Conservation (phyloP, 2,113 vertebrate genomes). For the Nipponia nippon region DNA sequence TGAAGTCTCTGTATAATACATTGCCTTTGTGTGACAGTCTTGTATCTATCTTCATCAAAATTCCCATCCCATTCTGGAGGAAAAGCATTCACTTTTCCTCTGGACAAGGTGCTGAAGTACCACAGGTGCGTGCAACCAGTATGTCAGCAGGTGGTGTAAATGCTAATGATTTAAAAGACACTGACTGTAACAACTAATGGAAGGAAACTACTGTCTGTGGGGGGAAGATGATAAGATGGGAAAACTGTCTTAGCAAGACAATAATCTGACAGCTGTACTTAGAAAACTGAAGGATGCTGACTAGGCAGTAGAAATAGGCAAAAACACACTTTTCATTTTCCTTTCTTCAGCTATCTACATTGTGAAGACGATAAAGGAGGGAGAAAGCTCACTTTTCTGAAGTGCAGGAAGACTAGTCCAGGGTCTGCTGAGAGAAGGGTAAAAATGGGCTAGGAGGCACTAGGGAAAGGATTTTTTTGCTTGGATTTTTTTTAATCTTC, state of each 20-base stretch:
- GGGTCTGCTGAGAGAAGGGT: not conserved
- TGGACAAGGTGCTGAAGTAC: not conserved
- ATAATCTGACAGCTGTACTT: not conserved
- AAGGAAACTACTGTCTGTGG: accelerated
- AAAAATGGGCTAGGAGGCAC: not conserved
- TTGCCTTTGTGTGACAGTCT: not conserved
- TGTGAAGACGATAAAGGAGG: not conserved
- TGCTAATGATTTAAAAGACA: not conserved
- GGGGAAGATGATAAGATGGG: not conserved
- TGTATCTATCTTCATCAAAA: not conserved
- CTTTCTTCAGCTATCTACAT: not conserved
- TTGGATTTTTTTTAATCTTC: not conserved
- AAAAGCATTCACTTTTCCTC: not conserved
- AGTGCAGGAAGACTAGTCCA: not conserved
- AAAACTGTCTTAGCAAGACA: not conserved
- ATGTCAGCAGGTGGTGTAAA: not conserved
- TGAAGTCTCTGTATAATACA: not conserved
- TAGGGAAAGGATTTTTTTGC: not conserved
- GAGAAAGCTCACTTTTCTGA: not conserved
- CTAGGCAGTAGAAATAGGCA: not conserved
- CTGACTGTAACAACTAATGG: not conserved
- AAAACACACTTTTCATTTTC: not conserved
- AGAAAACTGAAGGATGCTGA: not conserved
- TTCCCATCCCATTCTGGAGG: not conserved
- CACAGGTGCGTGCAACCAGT: not conserved